phyloP scores from a whole-genome alignment of 2,797 vertebrate genomes.

The Aplochiton taeniatus region DNA sequence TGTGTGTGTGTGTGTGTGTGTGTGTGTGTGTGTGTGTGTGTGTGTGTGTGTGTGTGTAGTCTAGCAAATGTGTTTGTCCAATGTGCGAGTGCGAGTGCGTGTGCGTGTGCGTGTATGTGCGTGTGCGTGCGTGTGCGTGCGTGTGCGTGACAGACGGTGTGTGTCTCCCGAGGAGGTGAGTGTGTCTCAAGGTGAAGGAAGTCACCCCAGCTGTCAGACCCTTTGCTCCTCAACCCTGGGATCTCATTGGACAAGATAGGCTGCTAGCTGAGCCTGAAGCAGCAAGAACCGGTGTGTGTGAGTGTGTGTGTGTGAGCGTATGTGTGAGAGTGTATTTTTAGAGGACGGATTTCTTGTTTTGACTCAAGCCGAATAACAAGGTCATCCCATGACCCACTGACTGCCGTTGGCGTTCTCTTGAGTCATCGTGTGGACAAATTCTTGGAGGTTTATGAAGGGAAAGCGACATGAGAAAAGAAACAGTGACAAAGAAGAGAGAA shows the following conservation, averaged over 20 bases:
- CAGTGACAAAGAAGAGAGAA: too few species aligned
- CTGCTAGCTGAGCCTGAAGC: constrained; percentile 59
- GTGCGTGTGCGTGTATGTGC: not conserved
- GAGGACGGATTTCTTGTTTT: too few species aligned
- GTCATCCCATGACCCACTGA: too few species aligned
- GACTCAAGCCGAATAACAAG: too few species aligned
- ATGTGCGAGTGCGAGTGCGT: not conserved
- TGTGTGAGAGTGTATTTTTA: constrained; percentile 62
- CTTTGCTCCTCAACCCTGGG: constrained; percentile 26
- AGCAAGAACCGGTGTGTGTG: constrained; percentile 40
- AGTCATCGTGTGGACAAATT: too few species aligned
- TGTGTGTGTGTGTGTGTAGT: not conserved
- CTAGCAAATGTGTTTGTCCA: not conserved
- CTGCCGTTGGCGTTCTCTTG: too few species aligned
- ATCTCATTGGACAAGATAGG: constrained; percentile 41
- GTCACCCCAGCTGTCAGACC: constrained; percentile 51
- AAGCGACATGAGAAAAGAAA: too few species aligned
- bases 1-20: not conserved
- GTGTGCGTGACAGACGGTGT: constrained; percentile 19
- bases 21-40: constrained; percentile 6
- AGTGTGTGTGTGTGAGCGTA: too few species aligned
- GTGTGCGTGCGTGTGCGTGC: not conserved
- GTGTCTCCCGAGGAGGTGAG: constrained; percentile 29
- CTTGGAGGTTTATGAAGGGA: too few species aligned
- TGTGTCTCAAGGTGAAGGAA: constrained; percentile 46